A percentile compares a stretch with the other conserved stretches of the same genome.
Conservation (phyloP, 1,140 invertebrate genomes). For the Apis florea region DNA sequence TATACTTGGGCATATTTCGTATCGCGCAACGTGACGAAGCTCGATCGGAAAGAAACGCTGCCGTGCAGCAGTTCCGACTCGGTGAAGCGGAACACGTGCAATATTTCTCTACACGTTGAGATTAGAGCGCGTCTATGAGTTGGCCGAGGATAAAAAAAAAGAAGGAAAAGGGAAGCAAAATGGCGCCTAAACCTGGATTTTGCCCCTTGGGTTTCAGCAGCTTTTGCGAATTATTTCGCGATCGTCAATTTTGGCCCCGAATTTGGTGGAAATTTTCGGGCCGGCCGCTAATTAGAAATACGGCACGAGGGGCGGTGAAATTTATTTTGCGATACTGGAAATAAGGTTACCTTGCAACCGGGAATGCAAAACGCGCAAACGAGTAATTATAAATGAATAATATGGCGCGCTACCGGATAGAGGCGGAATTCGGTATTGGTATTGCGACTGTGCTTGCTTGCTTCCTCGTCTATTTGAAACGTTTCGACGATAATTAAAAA, state of each 20-base stretch:
- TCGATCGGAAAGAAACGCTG: conserved; percentile 12
- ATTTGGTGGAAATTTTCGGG: neutral
- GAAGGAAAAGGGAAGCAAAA: neutral
- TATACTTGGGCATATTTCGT: conserved; percentile 1
- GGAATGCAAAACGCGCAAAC: neutral
- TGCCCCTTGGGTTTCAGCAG: neutral
- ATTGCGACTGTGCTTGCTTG: no score
- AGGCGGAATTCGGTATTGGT: neutral
- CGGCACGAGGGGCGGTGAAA: neutral
- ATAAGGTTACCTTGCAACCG: no score
- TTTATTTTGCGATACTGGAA: neutral
- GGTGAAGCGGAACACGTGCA: conserved; percentile 41
- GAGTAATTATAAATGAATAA: conserved; percentile 6
- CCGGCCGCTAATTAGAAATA: conserved; percentile 14
- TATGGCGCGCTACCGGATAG: neutral
- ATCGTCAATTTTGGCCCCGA: neutral
- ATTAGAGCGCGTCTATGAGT: neutral
- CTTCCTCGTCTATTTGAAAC: neutral
- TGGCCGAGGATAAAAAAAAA: neutral
- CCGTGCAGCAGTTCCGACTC: conserved; percentile 29
- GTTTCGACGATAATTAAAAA: neutral
- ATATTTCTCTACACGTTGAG: conserved; percentile 45
- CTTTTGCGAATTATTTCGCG: neutral
- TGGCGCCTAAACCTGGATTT: neutral
- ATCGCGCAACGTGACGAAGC: conserved; percentile 18